Evolutionary conservation across 2,113 vertebrate species (phyloP), one percentile per base, ranked within the genome.

Genomic region (Condylura cristata): DNA sequence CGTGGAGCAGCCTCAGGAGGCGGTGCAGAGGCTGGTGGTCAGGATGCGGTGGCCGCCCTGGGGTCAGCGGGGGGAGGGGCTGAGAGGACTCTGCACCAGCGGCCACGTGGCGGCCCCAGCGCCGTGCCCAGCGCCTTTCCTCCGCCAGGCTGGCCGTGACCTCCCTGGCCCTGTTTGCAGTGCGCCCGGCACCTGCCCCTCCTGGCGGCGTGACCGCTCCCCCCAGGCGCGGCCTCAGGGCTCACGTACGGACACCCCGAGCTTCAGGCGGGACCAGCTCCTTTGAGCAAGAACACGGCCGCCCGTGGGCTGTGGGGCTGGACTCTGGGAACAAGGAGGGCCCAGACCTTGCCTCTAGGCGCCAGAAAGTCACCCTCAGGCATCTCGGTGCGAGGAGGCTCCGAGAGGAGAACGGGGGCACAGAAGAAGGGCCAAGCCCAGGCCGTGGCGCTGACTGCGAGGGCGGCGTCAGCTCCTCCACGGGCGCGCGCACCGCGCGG

Each of bases 121-220:
- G n/a, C n/a, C n/a, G n/a, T n/a, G n/a, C n/a, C n/a, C n/a, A n/a
- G n/a, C n/a, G n/a, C n/a, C 92, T 95, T 83, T 92, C 65, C 86
- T 75, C 71, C 30, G 34, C 4, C 30, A 22, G 34, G 46, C 41
- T 74, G 89, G 83, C 96, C 95, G 91, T 97, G 96, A 79, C 89
- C 94, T 83, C 75, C 65, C 32, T 58, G 86, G 12, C 44, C 46
- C 92, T 95, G 94, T 96, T 96, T 96, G 90, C 75, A 41, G 60
- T 65, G 87, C 3, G 0, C 75, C 71, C 65, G 75, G 68, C 13
- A 30, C 32, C 53, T 18, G 46, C 16, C 37, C 14, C 30, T 30
- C 9, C 17, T 22, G n/a, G 48, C 78, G 20, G 9, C 7, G 4
- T 75, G 89, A 90, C 89, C 37, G 61, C 46, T 13, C 58, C 30